phyloP scores from a whole-genome alignment of 1,140 invertebrate genomes.

The Sminthurides bifidus region DNA sequence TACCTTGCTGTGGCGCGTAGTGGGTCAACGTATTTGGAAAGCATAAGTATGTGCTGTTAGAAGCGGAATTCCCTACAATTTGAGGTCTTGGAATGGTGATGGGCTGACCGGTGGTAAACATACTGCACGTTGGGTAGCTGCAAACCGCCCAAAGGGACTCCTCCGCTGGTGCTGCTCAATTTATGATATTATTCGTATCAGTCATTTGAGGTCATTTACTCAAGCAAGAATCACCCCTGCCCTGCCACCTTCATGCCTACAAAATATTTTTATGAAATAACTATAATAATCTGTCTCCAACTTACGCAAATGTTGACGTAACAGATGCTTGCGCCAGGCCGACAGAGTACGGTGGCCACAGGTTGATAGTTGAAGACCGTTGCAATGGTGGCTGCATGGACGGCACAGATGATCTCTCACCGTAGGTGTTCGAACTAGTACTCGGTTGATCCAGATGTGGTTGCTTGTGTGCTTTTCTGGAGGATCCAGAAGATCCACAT shows the following conservation, averaged over 20 bases:
- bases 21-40: too few relatives aligned
- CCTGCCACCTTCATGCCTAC: background rate
- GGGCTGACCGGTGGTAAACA: too few relatives aligned
- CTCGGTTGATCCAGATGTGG: conserved; percentile 34
- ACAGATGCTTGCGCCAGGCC: conserved; percentile 37
- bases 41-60: too few relatives aligned
- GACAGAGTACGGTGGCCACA: conserved; percentile 50
- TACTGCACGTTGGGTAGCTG: too few relatives aligned
- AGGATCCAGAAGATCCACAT: conserved; percentile 40
- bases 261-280: background rate
- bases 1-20: too few relatives aligned
- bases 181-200: too few relatives aligned
- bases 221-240: background rate
- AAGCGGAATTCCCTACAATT: too few relatives aligned
- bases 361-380: conserved; percentile 37
- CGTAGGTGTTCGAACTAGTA: background rate
- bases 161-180: background rate
- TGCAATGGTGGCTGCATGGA: background rate
- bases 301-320: conserved; percentile 14
- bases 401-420: background rate
- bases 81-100: too few relatives aligned
- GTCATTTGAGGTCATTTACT: too few relatives aligned
- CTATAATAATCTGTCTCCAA: background rate
- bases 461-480: conserved; percentile 40
- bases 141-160: background rate